Evolutionary conservation across 2,113 vertebrate genomes (phyloP).

Genomic region (Gobio gobio): DNA sequence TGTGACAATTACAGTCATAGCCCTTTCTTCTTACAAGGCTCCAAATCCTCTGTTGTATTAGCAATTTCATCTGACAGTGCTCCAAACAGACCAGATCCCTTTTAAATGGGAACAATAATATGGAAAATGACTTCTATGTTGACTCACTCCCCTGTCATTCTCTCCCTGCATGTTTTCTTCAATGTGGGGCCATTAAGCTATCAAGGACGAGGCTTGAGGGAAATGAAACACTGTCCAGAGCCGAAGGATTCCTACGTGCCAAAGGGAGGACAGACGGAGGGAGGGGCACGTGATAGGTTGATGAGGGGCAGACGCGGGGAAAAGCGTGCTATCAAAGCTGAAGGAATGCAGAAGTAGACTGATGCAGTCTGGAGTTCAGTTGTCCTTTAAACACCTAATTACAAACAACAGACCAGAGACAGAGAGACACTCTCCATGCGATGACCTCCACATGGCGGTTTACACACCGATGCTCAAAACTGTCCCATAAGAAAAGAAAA

Average conservation of each 20-base stretch:
- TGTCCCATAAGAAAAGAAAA: not conserved
- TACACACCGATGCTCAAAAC: not conserved
- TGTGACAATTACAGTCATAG: slow-evolving; percentile 7
- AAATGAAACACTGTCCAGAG: slow-evolving; percentile 82
- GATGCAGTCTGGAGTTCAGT: slow-evolving; percentile 66
- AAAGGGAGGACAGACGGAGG: slow-evolving; percentile 68
- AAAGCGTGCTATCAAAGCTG: slow-evolving; percentile 73
- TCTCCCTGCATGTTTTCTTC: slow-evolving; percentile 29
- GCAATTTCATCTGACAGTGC: slow-evolving; percentile 44
- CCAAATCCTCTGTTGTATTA: slow-evolving; percentile 24
- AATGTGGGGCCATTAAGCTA: slow-evolving; percentile 74
- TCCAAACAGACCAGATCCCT: slow-evolving; percentile 20
- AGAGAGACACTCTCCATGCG: slow-evolving; percentile 25
- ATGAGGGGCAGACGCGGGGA: slow-evolving; percentile 63
- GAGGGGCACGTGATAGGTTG: slow-evolving; percentile 45
- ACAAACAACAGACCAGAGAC: slow-evolving; percentile 48
- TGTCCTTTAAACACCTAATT: slow-evolving; percentile 64
- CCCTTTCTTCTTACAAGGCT: not conserved
- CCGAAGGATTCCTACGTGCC: slow-evolving; percentile 72
- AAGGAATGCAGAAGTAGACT: slow-evolving; percentile 72
- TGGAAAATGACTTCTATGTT: slow-evolving; percentile 42
- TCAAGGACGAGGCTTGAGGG: slow-evolving; percentile 75
- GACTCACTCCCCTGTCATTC: slow-evolving; percentile 32
- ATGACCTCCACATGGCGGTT: slow-evolving; percentile 20
- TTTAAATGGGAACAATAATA: slow-evolving; percentile 38